Percentiles rank a stretch among this genome's conserved stretches.
Evolutionary conservation across 2,113 vertebrate species (phyloP).

Genomic region (Tychaedon coryphoeus): DNA sequence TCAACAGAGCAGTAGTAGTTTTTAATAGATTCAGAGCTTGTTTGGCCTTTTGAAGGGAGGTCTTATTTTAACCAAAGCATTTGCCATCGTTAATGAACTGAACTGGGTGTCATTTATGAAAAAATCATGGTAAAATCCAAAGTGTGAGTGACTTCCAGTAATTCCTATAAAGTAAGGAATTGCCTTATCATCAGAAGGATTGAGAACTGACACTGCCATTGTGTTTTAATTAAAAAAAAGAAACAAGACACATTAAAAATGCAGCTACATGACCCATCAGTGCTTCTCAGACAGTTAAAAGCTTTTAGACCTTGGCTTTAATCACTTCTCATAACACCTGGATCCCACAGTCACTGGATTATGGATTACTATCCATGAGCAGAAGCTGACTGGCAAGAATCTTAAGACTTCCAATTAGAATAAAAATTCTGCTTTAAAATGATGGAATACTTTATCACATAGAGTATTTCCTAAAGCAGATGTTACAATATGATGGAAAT

Average conservation of each 20-base stretch:
- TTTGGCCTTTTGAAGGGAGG: neutral
- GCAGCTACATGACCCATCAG: neutral
- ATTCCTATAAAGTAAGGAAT: neutral
- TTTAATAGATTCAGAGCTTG: neutral
- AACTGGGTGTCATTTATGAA: neutral
- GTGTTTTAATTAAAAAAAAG: neutral
- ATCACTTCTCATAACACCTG: neutral
- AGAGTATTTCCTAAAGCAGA: conserved; percentile 1
- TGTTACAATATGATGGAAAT: conserved; percentile 1
- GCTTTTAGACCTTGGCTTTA: neutral
- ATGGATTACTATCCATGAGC: neutral
- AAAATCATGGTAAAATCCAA: neutral
- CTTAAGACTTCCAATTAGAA: neutral
- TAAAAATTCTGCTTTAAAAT: conserved; percentile 4
- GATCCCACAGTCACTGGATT: neutral
- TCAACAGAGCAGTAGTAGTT: neutral
- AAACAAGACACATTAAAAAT: neutral
- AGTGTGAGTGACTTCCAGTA: neutral
- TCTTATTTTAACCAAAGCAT: neutral
- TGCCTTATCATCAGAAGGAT: neutral
- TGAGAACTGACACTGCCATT: neutral
- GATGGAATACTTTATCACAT: neutral
- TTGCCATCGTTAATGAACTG: neutral
- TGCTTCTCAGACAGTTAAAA: neutral
- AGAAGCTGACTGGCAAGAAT: neutral